Conservation (phyloP, 2,797 vertebrate species). For the Premnoplex brunnescens region DNA sequence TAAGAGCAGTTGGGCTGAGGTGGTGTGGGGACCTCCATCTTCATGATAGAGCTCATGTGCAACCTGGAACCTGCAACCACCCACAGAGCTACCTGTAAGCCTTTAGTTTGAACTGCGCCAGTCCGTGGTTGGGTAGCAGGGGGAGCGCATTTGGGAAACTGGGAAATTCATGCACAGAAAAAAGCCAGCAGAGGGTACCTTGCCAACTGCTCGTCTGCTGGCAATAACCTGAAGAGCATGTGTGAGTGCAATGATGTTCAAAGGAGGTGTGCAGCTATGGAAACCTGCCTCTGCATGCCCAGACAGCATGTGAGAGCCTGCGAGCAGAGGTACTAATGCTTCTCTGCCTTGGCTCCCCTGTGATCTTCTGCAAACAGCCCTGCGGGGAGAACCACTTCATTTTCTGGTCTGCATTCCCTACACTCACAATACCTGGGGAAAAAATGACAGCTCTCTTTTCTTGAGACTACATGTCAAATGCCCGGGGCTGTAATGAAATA, state of each 20-base stretch:
- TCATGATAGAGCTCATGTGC: not conserved
- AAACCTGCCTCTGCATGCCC: conserved; percentile 12
- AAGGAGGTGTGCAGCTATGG: not conserved
- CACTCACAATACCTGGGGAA: not conserved
- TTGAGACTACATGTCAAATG: not conserved
- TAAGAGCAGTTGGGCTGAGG: not conserved
- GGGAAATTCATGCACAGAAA: not conserved
- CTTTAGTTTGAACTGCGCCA: not conserved
- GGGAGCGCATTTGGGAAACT: not conserved
- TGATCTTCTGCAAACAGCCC: conserved; percentile 30
- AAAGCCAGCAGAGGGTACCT: not conserved
- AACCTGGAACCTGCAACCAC: not conserved
- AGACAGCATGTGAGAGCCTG: not conserved
- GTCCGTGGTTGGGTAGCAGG: not conserved
- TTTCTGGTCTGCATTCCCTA: not conserved
- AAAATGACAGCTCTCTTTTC: conserved; percentile 29
- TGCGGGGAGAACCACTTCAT: conserved; percentile 10
- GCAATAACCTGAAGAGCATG: not conserved
- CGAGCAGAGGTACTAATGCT: not conserved
- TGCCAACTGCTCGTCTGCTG: accelerated
- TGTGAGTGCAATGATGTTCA: not conserved
- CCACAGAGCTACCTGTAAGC: accelerated
- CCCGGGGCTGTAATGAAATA: conserved; percentile 34
- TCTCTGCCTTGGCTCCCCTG: not conserved
- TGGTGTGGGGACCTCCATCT: not conserved